Evolutionary conservation across 2,113 vertebrate species (phyloP).

Genomic region (Phainopepla nitens): DNA sequence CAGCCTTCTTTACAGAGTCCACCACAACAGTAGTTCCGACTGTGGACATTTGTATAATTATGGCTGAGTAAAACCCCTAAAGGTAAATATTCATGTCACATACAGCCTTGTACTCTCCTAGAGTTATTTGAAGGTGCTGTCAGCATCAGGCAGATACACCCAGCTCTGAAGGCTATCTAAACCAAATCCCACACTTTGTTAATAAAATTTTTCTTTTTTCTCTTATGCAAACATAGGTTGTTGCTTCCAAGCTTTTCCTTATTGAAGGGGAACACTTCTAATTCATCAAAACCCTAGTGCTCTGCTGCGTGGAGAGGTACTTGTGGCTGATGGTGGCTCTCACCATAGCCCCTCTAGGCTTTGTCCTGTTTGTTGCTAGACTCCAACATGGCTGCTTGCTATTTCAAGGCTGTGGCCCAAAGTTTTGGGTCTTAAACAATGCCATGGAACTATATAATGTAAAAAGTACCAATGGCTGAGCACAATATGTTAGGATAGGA

Average conservation of each 20-base stretch:
- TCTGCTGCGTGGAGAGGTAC: not conserved
- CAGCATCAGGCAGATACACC: not conserved
- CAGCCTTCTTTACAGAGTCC: not conserved
- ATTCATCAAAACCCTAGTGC: not conserved
- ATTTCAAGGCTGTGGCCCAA: not conserved
- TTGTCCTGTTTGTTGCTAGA: not conserved
- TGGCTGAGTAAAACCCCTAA: not conserved
- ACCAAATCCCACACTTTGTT: not conserved
- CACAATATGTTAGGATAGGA: not conserved
- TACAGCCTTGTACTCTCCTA: not conserved
- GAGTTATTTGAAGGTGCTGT: not conserved
- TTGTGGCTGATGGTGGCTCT: not conserved
- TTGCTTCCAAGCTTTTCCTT: not conserved
- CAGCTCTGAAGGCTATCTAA: not conserved
- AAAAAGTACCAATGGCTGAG: not conserved
- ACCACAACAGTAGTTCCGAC: not conserved
- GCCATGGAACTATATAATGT: not conserved
- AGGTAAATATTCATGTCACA: not conserved
- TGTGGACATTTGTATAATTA: not conserved
- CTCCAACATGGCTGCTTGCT: not conserved
- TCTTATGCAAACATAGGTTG: accelerated
- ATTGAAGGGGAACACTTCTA: not conserved
- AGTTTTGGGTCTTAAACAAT: not conserved
- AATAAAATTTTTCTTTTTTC: not conserved
- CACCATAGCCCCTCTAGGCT: not conserved